Percentiles rank a stretch among this genome's conserved stretches.
Conservation (phyloP, 1,140 invertebrate species). For the Calliphora vicina region DNA sequence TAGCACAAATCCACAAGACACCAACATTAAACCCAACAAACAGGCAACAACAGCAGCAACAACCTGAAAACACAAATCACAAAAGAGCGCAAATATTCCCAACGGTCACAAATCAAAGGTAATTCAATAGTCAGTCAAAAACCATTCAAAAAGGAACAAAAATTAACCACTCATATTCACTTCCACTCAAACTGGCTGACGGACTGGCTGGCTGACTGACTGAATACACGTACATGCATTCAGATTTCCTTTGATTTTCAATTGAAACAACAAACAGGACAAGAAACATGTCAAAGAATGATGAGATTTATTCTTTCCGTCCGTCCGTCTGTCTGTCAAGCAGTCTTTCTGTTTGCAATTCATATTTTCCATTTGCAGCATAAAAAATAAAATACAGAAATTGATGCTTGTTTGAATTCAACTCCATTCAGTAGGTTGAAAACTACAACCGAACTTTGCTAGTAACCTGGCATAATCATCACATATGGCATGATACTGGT, state of each 20-base stretch:
- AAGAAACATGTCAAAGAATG: neutral
- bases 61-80: neutral
- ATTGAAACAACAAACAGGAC: neutral
- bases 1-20: neutral
- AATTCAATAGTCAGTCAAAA: constrained; percentile 18
- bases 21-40: neutral
- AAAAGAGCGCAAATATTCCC: constrained; percentile 1
- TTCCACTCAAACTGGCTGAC: neutral
- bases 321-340: neutral
- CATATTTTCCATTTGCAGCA: neutral
- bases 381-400: too few species aligned
- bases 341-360: neutral
- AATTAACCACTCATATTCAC: neutral
- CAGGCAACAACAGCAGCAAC: neutral
- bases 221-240: neutral
- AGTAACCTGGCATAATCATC: neutral
- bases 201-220: neutral
- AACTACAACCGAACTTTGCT: too few species aligned
- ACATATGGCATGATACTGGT: neutral
- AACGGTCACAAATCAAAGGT: constrained; percentile 20
- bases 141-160: neutral
- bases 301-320: constrained; percentile 5
- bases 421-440: too few species aligned
- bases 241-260: neutral
- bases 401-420: too few species aligned